These are phyloP conservation scores for Aleiodes leptofemur DNA, from an alignment of 2,888 invertebrate species.

Conservation along the genomic window DNA sequence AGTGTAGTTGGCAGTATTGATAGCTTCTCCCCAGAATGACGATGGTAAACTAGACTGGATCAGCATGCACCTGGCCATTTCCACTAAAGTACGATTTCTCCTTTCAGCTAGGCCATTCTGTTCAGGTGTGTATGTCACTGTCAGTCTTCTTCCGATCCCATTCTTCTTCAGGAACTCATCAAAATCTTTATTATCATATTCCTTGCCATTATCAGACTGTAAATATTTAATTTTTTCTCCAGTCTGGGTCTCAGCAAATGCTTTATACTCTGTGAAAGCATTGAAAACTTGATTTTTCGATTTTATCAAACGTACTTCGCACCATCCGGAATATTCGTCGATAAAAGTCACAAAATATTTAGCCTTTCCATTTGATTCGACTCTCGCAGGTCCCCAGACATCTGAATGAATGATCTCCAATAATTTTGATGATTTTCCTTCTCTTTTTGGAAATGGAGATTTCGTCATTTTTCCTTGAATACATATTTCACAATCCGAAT, in stretches of 20 bases:
- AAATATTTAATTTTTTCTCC: conserved; percentile 52
- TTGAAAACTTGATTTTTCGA: too few species aligned
- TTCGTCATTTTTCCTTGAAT: conserved; percentile 40
- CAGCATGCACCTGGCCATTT: conserved; percentile 58
- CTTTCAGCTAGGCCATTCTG: conserved; percentile 56
- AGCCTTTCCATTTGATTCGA: too few species aligned
- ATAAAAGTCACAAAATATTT: too few species aligned
- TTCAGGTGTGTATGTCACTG: conserved; percentile 49
- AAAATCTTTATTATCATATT: conserved; percentile 46
- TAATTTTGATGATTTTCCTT: conserved; percentile 7
- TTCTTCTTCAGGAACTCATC: conserved; percentile 40
- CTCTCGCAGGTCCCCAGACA: conserved; percentile 45
- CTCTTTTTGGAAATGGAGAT: conserved; percentile 29
- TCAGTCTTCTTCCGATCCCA: conserved; percentile 45
- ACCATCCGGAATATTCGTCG: too few species aligned
- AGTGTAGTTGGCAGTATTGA: conserved; percentile 37
- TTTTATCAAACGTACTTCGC: too few species aligned
- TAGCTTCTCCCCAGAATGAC: conserved; percentile 60
- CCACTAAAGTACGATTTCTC: conserved; percentile 55
- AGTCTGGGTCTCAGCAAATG: conserved; percentile 47
- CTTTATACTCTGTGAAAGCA: too few species aligned
- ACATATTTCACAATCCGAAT: conserved; percentile 43
- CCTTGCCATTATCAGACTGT: conserved; percentile 53
- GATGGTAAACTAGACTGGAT: conserved; percentile 54
- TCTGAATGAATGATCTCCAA: conserved; percentile 54